phyloP scores from a whole-genome alignment of 2,888 invertebrate genomes.

The Podabrus alpinus region DNA sequence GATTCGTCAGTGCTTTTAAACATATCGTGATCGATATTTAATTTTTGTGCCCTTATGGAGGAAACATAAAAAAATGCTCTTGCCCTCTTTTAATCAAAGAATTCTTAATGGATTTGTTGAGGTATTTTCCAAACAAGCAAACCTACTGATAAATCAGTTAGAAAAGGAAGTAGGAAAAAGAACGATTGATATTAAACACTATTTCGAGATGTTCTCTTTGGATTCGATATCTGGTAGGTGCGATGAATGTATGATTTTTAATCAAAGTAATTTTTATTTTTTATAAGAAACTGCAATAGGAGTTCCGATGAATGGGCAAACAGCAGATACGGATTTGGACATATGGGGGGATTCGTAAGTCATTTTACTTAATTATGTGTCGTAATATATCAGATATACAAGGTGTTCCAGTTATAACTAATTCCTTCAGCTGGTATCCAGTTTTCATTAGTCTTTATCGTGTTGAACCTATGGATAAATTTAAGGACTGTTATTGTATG shows the following conservation, averaged over 20 bases:
- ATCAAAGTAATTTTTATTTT: background rate
- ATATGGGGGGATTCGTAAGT: background rate
- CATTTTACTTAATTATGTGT: too few species aligned
- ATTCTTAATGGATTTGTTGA: slow-evolving; percentile 64
- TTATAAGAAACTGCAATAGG: background rate
- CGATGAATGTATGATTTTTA: background rate
- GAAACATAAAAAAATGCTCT: slow-evolving; percentile 61
- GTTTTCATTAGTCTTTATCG: too few species aligned
- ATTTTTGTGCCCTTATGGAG: slow-evolving; percentile 63
- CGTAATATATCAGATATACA: slow-evolving; percentile 14
- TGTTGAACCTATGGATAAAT: too few species aligned
- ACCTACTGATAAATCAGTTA: slow-evolving; percentile 57
- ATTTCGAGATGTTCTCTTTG: background rate
- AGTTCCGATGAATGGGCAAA: background rate
- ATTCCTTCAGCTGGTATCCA: too few species aligned
- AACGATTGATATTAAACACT: slow-evolving; percentile 59
- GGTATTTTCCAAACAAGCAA: slow-evolving; percentile 64
- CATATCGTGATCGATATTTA: background rate
- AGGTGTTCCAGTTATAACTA: too few species aligned
- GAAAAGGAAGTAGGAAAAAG: slow-evolving; percentile 50
- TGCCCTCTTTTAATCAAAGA: slow-evolving; percentile 68
- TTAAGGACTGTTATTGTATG: too few species aligned
- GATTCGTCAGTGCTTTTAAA: too few species aligned
- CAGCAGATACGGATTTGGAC: background rate
- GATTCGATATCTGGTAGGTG: background rate